Conservation (phyloP, 1,140 invertebrate species). For the Charaxes varanes region DNA sequence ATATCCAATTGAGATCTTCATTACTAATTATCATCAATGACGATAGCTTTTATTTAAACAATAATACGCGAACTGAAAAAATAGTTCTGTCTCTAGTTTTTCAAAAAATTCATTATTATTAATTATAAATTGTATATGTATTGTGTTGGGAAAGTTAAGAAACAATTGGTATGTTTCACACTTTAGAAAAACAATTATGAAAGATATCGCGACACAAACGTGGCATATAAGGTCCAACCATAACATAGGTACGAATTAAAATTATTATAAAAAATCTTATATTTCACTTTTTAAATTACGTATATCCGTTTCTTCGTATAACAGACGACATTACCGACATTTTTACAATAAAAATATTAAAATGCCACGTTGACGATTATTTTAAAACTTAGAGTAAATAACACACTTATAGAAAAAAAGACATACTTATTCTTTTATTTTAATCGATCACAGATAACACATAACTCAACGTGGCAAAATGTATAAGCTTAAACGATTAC, state of each 20-base stretch:
- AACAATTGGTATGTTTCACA: too few relatives aligned
- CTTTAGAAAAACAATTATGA: too few relatives aligned
- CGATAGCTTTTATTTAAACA: too few relatives aligned
- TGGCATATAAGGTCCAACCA: constrained; percentile 11
- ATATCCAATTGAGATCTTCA: too few relatives aligned
- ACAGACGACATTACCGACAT: constrained; percentile 35
- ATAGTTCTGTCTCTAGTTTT: too few relatives aligned
- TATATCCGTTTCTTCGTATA: constrained; percentile 66
- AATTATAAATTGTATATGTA: too few relatives aligned
- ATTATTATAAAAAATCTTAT: constrained; percentile 50
- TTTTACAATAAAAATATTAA: constrained; percentile 8
- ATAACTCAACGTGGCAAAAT: constrained; percentile 9
- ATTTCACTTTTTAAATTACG: constrained; percentile 53
- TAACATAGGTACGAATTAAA: constrained; percentile 45
- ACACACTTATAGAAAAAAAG: neutral
- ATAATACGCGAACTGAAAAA: too few relatives aligned
- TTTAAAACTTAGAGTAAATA: constrained; percentile 4
- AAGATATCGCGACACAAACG: neutral
- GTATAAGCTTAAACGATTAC: too few relatives aligned
- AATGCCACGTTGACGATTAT: constrained; percentile 3
- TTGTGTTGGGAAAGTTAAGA: too few relatives aligned
- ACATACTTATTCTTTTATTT: neutral
- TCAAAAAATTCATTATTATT: too few relatives aligned
- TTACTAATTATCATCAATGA: too few relatives aligned
- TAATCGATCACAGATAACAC: constrained; percentile 18